phyloP scores from a whole-genome alignment of 1,140 invertebrate species.

The Lepidurus couesii region DNA sequence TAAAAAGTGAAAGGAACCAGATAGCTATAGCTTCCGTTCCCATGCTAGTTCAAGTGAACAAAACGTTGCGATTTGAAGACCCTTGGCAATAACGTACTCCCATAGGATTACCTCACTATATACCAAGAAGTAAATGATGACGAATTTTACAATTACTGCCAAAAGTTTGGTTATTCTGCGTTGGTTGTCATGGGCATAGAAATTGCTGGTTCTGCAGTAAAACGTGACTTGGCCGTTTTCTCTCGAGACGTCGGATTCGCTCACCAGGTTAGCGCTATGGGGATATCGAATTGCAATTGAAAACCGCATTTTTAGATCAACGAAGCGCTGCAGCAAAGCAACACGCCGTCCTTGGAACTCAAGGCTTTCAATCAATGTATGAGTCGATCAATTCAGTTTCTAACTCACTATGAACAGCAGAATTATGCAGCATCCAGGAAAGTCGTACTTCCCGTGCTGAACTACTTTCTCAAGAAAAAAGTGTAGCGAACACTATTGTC shows the following conservation, averaged over 20 bases:
- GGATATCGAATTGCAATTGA: not conserved
- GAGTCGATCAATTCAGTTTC: not conserved
- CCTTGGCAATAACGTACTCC: conserved; percentile 4
- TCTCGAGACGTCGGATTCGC: conserved; percentile 4
- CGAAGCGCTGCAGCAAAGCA: not conserved
- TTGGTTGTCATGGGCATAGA: conserved; percentile 11
- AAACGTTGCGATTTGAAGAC: not conserved
- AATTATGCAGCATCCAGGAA: conserved; percentile 36
- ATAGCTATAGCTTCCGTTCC: conserved; percentile 34
- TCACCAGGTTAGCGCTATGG: conserved; percentile 22
- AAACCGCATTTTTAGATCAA: conserved; percentile 23
- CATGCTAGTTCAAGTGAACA: conserved; percentile 6
- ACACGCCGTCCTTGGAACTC: conserved; percentile 24
- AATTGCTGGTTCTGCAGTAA: not conserved
- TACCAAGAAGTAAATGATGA: not conserved
- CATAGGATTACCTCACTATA: not conserved
- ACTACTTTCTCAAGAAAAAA: conserved; percentile 28
- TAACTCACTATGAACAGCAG: conserved; percentile 32
- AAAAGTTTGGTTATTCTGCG: not conserved
- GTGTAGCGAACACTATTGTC: not conserved
- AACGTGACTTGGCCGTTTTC: conserved; percentile 26
- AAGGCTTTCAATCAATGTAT: not conserved
- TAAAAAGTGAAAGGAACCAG: conserved; percentile 24
- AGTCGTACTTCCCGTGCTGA: conserved; percentile 35
- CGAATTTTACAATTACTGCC: not conserved